Percentiles rank a stretch among this genome's conserved stretches.
These are phyloP conservation scores for Xenotilapia flavipinnis DNA, from an alignment of 2,113 vertebrate genomes.

Conservation along the genomic window DNA sequence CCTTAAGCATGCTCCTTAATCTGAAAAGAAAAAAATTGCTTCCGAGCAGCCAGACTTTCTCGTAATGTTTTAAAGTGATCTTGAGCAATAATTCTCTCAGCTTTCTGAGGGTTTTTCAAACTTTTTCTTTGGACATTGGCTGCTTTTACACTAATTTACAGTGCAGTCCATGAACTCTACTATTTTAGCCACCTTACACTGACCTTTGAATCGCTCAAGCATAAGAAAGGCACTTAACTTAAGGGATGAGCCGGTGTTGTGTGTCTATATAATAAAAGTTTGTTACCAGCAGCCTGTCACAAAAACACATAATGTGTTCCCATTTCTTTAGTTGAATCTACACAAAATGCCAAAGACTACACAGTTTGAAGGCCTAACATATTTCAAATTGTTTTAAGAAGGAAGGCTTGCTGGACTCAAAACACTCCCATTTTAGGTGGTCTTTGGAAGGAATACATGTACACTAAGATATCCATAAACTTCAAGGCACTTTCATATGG, in stretches of 20 bases:
- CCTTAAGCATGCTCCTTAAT: not conserved
- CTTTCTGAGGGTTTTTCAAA: not conserved
- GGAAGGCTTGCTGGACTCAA: not conserved
- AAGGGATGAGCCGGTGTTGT: not conserved
- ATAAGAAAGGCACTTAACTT: not conserved
- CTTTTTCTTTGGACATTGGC: not conserved
- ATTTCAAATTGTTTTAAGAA: not conserved
- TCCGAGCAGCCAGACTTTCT: not conserved
- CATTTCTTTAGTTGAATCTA: not conserved
- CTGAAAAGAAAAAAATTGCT: not conserved
- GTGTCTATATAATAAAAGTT: not conserved
- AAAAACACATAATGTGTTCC: not conserved
- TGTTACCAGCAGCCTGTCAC: not conserved
- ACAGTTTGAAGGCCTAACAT: not conserved
- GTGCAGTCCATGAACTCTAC: not conserved
- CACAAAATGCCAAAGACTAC: not conserved
- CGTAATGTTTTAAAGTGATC: not conserved
- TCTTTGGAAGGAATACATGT: not conserved
- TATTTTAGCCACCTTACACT: not conserved
- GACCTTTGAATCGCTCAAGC: not conserved
- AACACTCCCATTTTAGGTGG: not conserved
- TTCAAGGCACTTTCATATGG: not conserved
- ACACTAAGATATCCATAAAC: not conserved
- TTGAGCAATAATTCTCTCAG: not conserved
- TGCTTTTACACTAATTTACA: not conserved